These are phyloP conservation scores for Pantherophis guttatus DNA, from an alignment of 2,113 vertebrate genomes.

Conservation along the genomic window DNA sequence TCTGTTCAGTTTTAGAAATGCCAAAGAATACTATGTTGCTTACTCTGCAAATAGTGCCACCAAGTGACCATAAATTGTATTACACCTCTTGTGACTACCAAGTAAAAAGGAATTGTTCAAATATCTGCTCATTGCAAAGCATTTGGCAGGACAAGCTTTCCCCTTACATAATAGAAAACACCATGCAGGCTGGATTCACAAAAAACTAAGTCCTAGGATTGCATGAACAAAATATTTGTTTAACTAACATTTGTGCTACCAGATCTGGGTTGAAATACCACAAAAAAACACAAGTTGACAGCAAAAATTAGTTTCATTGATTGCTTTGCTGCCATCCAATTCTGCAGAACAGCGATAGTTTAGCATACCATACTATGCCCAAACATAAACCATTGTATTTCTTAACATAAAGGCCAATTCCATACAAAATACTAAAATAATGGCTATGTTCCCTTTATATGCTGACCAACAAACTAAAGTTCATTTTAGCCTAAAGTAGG, in stretches of 20 bases:
- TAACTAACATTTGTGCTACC: neutral
- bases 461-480: neutral
- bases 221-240: neutral
- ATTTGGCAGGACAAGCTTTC: neutral
- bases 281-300: neutral
- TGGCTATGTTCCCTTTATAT: neutral
- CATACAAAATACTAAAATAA: neutral
- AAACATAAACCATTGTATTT: neutral
- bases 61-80: neutral
- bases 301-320: neutral
- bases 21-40: neutral
- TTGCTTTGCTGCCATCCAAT: neutral
- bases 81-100: neutral
- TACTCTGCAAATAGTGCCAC: neutral
- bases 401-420: neutral
- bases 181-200: neutral
- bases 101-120: neutral
- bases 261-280: neutral
- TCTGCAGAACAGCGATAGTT: neutral
- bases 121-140: neutral
- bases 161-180: neutral
- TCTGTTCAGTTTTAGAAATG: neutral
- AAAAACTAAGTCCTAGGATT: neutral
- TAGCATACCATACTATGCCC: neutral
- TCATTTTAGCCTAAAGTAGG: neutral